Conservation (phyloP, 2,888 invertebrate species). For the Stenichneumon culpator region DNA sequence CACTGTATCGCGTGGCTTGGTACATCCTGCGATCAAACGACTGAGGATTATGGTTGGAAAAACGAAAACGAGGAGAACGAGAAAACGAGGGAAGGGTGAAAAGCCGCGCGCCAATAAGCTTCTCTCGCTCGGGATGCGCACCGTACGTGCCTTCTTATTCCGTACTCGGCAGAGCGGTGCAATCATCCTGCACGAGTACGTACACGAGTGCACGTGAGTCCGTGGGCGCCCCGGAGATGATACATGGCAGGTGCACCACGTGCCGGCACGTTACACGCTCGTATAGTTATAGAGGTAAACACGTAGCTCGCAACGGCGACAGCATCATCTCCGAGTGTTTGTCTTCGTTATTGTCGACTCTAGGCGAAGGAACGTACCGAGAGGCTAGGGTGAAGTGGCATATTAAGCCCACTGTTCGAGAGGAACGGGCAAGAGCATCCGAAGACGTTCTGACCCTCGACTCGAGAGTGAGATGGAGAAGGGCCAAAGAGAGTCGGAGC, state of each 20-base stretch:
- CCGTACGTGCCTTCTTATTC: constrained; percentile 49
- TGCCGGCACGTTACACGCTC: constrained; percentile 14
- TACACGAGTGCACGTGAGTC: constrained; percentile 44
- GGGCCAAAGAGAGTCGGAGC: constrained; percentile 9
- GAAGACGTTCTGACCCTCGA: constrained; percentile 41
- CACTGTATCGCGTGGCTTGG: neutral
- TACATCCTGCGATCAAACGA: neutral
- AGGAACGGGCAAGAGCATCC: constrained; percentile 18
- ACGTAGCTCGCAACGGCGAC: neutral
- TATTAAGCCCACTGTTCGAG: constrained; percentile 29
- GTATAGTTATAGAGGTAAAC: neutral
- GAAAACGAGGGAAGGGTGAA: constrained; percentile 4
- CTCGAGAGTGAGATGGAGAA: constrained; percentile 48
- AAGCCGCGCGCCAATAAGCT: constrained; percentile 35
- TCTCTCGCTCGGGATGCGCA: constrained; percentile 1
- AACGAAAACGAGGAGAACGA: neutral
- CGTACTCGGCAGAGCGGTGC: constrained; percentile 32
- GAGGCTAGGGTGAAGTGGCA: constrained; percentile 1
- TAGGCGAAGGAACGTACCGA: neutral
- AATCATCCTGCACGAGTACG: constrained; percentile 58
- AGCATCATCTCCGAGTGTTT: constrained; percentile 34
- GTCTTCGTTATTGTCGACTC: constrained; percentile 38
- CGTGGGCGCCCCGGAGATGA: constrained; percentile 9
- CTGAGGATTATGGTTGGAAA: neutral
- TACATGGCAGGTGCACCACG: constrained; percentile 16